Evolutionary conservation across 2,113 vertebrate species (phyloP), one percentile per base, ranked within the genome.

Genomic region (Gnathochromis pfefferi): DNA sequence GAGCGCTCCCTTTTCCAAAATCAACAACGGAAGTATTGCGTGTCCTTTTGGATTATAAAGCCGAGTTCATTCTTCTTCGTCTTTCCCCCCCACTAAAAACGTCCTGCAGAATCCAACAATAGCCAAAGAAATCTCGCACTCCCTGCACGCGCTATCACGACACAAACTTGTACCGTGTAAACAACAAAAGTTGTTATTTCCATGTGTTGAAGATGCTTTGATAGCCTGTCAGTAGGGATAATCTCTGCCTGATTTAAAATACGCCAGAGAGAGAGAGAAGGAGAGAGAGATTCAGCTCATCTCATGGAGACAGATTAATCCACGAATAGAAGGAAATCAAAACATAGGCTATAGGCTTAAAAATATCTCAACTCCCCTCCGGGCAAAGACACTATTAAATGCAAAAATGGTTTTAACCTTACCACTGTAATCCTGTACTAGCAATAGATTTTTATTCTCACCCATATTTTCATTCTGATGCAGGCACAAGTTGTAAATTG

Each of bases 231-330:
- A 89, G 49, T 60, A 42, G 83, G 93, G 93, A 93, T 95, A 92
- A 94, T 95, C 94, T 94, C 78, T 54, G 88, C 80, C 89, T 89
- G 93, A 93, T 95, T 95, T 93, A 91, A 86, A 93, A 93, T 92
- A 93, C 93, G 7, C 85, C 90, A 87, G 68, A 86, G 81, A 81
- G 88, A 84, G 82, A 68, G 81, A 75, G 16, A 9, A 55, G 16
- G 35, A 12, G 13, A 82, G 80, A 83, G 81, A 80, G 75, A 85
- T 82, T 53, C 79, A 83, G 17, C 19, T 17, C 88, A 88, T 89
- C 86, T 81, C 93, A 88, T 85, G 81, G 85, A 91, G 84, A 89
- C 57, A 90, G 92, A 94, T 93, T 95, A 95, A 95, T 93, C 91
- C 91, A 92, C 88, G 58, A 93, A 95, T 87, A 94, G 86, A 89